Percentiles rank a stretch among this genome's conserved stretches.
Evolutionary conservation across 2,797 vertebrate genomes (phyloP).

Genomic region (Lepilemur ruficaudatus): DNA sequence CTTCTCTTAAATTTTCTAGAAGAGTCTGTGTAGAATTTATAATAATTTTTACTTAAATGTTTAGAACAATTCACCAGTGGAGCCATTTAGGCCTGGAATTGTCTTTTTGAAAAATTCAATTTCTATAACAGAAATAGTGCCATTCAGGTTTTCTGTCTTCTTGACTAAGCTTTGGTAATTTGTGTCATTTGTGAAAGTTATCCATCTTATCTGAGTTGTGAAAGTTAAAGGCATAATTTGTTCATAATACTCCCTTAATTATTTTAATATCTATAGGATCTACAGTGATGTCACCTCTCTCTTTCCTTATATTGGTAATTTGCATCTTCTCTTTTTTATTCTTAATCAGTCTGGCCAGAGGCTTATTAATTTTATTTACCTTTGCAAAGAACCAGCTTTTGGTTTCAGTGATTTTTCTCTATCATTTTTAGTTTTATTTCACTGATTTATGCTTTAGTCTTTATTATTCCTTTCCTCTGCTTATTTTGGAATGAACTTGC

Average conservation of each 20-base stretch:
- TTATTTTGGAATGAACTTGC: not conserved
- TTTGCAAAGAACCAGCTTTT: conserved; percentile 4
- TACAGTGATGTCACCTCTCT: not conserved
- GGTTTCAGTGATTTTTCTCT: not conserved
- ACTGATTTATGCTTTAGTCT: not conserved
- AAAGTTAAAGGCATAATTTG: conserved; percentile 28
- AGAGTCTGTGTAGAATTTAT: not conserved
- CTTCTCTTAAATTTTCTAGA: not conserved
- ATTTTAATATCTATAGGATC: not conserved
- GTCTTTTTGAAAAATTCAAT: not conserved
- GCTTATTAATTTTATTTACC: not conserved
- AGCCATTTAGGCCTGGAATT: not conserved
- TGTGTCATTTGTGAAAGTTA: not conserved
- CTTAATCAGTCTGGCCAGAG: not conserved
- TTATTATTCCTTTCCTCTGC: not conserved
- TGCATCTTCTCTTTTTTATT: not conserved
- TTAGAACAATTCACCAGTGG: not conserved
- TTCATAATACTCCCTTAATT: not conserved
- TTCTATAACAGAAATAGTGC: not conserved
- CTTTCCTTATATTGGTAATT: not conserved
- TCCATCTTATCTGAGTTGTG: not conserved
- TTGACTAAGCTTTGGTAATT: conserved; percentile 20
- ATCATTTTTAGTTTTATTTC: not conserved
- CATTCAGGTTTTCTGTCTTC: not conserved
- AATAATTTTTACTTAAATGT: conserved; percentile 39